These are phyloP conservation scores for Poeciliopsis presidionis DNA, from an alignment of 2,797 vertebrate genomes.

Conservation along the genomic window DNA sequence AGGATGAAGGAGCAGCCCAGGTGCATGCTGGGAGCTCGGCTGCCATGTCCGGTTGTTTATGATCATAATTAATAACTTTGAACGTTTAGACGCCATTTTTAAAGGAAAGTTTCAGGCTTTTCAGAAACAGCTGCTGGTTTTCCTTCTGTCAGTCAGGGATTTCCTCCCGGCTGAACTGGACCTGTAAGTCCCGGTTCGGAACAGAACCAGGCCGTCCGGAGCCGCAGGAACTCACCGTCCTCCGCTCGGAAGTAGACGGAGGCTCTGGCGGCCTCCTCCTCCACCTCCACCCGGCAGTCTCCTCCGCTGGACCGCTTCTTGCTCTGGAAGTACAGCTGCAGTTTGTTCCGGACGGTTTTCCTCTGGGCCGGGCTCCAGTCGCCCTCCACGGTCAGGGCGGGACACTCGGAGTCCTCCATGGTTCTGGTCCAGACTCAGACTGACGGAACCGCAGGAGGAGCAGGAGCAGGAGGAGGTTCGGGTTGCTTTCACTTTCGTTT, in stretches of 20 bases:
- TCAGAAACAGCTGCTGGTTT: background rate
- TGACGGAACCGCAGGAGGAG: background rate
- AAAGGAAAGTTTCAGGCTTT: background rate
- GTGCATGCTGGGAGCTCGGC: constrained; percentile 21
- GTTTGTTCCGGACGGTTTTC: constrained; percentile 63
- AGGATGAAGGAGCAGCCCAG: background rate
- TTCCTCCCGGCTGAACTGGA: background rate
- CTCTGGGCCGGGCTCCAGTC: constrained; percentile 46
- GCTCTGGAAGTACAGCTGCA: constrained; percentile 78
- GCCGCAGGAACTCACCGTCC: constrained; percentile 58
- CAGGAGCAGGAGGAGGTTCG: background rate
- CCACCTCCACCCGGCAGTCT: constrained; percentile 69
- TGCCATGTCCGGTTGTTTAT: background rate
- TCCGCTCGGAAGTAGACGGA: constrained; percentile 59
- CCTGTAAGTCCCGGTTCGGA: background rate
- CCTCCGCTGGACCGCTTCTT: constrained; percentile 74
- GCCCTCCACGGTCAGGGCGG: constrained; percentile 63
- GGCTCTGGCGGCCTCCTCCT: constrained; percentile 34
- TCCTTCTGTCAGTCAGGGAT: too few relatives aligned
- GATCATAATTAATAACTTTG: background rate
- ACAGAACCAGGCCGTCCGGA: background rate
- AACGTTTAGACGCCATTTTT: background rate
- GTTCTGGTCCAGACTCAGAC: background rate
- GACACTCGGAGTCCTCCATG: constrained; percentile 3
- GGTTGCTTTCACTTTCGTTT: constrained; percentile 57